Conservation (phyloP, 2,113 vertebrate species). For the Bubalus kerabau region DNA sequence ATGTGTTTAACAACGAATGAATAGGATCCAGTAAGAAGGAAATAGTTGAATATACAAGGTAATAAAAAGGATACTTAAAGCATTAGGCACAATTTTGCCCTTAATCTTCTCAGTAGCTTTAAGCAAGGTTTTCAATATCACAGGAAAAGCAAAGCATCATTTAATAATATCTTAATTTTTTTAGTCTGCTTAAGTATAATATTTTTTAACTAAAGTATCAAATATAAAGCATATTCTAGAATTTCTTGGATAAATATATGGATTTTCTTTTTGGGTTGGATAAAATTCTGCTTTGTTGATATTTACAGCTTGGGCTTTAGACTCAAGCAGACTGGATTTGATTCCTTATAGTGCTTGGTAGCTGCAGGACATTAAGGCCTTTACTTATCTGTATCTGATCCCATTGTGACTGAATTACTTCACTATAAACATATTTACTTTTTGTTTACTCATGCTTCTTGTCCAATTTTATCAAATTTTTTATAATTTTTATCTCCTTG, state of each 20-base stretch:
- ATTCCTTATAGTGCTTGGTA: neutral
- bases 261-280: neutral
- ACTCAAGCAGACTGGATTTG: neutral
- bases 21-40: neutral
- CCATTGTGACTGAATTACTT: neutral
- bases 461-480: neutral
- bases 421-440: neutral
- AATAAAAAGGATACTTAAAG: neutral
- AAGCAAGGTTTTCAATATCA: neutral
- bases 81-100: neutral
- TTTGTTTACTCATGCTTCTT: neutral
- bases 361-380: neutral
- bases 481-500: neutral
- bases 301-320: neutral
- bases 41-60: neutral
- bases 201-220: neutral
- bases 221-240: neutral
- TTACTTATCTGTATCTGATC: neutral
- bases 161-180: neutral
- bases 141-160: neutral
- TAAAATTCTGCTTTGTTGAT: neutral
- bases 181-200: neutral
- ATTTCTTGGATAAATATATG: neutral
- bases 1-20: neutral
- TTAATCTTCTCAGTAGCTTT: neutral